Evolutionary conservation across 2,888 invertebrate species (phyloP), one percentile per base, ranked within the genome.

Genomic region (Drosophila siamana): DNA sequence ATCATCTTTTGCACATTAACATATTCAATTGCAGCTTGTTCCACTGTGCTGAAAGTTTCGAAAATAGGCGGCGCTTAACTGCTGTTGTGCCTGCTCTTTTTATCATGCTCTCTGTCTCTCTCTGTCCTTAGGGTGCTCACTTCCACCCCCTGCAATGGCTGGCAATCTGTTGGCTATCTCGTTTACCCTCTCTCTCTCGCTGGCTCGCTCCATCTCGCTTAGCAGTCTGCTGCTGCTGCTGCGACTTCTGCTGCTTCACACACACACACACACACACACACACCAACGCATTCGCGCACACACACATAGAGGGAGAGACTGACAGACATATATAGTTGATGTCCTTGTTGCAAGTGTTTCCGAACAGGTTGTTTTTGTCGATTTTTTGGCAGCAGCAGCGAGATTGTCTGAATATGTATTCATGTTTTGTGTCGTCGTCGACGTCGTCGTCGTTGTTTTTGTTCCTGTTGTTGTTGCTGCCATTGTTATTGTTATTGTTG

Each of bases 311-410:
- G 19, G n/a, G n/a, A 19, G 19, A 19, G 19, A 19, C 19, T 19
- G 19, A 19, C 24, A 52, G n/a, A 44, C n/a, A 57, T 54, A 62
- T 64, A 69, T 60, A 69, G 54, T 68, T 89, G 89, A 84, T 78
- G 72, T 86, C 89, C 89, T 88, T 86, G 89, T 80, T 90, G 90
- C 89, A 90, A 89, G 89, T 89, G 89, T 89, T 89, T 86, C 90
- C 86, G 90, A 89, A 90, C 89, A 89, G 89, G 89, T 89, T 89
- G 89, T 89, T 90, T 90, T 89, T 89, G 91, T 90, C 90, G 91
- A 90, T 90, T 89, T 89, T 89, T 85, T 90, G 89, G 89, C 85
- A 78, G 79, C 68, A 74, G 56, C 82, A 85, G 86, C 88, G 89
- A 74, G 78, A 88, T 90, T 88, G 86, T 88, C 74, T 80, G 86